Conservation (phyloP, 2,113 vertebrate species). For the Mus pahari region DNA sequence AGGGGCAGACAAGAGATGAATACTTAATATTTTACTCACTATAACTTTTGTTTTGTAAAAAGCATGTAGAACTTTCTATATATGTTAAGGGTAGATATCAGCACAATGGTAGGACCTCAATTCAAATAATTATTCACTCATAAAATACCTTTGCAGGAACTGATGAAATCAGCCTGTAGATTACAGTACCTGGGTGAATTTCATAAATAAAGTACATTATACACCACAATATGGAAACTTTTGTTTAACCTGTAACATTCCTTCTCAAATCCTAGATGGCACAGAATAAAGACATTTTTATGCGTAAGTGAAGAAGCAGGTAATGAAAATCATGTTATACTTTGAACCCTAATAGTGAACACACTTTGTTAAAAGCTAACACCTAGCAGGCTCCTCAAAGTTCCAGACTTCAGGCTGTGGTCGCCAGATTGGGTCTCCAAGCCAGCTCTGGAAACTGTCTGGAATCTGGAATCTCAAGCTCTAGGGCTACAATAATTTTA, state of each 20-base stretch:
- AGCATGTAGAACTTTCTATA: neutral
- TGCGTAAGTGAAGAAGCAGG: neutral
- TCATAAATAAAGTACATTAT: neutral
- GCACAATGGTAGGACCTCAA: neutral
- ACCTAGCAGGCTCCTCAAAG: neutral
- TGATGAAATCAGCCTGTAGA: neutral
- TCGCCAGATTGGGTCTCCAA: neutral
- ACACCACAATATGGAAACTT: neutral
- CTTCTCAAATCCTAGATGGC: neutral
- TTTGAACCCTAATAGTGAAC: neutral
- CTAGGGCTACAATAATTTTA: neutral
- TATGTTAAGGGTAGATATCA: neutral
- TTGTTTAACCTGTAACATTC: neutral
- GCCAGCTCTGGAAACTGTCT: neutral
- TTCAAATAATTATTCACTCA: neutral
- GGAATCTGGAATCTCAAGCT: neutral
- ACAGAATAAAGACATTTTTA: neutral
- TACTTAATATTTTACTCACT: constrained; percentile 20
- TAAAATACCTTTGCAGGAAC: neutral
- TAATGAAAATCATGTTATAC: neutral
- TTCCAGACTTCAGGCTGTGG: neutral
- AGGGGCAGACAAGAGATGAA: neutral
- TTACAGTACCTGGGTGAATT: neutral
- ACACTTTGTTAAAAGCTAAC: neutral
- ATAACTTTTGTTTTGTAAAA: constrained; percentile 5